Evolutionary conservation across 2,888 invertebrate genomes (phyloP).

Genomic region (Drosophila meridionalis): DNA sequence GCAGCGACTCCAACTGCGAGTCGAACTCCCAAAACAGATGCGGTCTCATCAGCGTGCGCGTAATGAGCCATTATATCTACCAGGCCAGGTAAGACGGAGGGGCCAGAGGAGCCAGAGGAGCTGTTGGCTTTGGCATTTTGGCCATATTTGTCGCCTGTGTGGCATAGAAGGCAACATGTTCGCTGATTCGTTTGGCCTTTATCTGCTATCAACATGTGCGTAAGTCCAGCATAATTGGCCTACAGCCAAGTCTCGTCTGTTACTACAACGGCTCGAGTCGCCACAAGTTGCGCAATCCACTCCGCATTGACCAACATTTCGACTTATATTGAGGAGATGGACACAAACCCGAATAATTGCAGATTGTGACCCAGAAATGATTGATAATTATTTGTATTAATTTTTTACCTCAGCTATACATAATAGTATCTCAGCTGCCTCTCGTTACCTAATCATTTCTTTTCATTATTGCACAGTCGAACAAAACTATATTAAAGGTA

Average conservation of each 20-base stretch:
- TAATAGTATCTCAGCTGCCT: too few relatives aligned
- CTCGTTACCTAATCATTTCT: too few relatives aligned
- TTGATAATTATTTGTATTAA: background rate
- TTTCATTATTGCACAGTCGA: too few relatives aligned
- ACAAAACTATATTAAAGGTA: too few relatives aligned
- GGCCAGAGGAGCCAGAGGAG: slow-evolving; percentile 4
- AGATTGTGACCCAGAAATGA: background rate
- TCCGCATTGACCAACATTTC: background rate
- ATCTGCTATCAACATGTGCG: slow-evolving; percentile 48
- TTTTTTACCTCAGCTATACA: too few relatives aligned
- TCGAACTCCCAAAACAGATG: slow-evolving; percentile 36
- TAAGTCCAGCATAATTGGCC: slow-evolving; percentile 57
- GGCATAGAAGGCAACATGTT: slow-evolving; percentile 45
- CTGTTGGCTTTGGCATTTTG: slow-evolving; percentile 50
- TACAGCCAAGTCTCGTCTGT: slow-evolving; percentile 22
- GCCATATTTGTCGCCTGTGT: slow-evolving; percentile 75
- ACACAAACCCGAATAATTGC: background rate
- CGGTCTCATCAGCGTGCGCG: slow-evolving; percentile 59
- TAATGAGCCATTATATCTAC: slow-evolving; percentile 67
- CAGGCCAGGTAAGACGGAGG: too few relatives aligned
- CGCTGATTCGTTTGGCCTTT: slow-evolving; percentile 1
- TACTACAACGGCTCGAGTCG: background rate
- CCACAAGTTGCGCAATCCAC: background rate
- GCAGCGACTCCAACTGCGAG: background rate
- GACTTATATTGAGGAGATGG: background rate